Conservation (phyloP, 1,140 invertebrate species). For the Bombus turneri region DNA sequence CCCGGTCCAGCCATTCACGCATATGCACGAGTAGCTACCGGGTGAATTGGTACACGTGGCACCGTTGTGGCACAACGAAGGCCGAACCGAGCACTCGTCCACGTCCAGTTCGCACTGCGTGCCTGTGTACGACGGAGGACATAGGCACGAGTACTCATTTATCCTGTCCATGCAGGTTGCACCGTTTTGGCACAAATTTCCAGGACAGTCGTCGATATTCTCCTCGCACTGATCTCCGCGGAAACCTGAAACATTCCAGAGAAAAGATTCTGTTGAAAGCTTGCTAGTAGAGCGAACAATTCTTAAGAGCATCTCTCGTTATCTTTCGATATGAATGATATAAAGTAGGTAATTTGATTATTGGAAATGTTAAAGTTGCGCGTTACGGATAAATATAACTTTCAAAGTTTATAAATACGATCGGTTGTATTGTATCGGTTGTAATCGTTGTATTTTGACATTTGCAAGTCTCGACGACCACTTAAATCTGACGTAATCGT, state of each 20-base stretch:
- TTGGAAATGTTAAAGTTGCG: too few species aligned
- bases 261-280: not conserved
- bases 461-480: too few species aligned
- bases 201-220: constrained; percentile 95
- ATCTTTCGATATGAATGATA: too few species aligned
- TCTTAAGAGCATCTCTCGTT: accelerated
- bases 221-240: constrained; percentile 93
- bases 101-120: constrained; percentile 91
- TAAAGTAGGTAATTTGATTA: too few species aligned
- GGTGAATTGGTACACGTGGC: constrained; percentile 96
- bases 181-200: constrained; percentile 94
- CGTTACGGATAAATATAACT: too few species aligned
- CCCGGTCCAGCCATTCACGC: constrained; percentile 97
- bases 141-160: constrained; percentile 93
- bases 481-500: too few species aligned
- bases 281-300: not conserved
- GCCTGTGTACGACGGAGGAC: constrained; percentile 93
- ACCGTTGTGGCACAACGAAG: constrained; percentile 95
- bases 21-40: constrained; percentile 97
- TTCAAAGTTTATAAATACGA: too few species aligned
- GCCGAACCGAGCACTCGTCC: constrained; percentile 90
- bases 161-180: constrained; percentile 94
- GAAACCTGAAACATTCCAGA: constrained; percentile 87
- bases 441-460: too few species aligned
- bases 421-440: too few species aligned